Base-by-base conservation (phyloP, 30 jellyfish, hydroid and myxozoan species). In the Phacellophora camtschatica region DNA sequence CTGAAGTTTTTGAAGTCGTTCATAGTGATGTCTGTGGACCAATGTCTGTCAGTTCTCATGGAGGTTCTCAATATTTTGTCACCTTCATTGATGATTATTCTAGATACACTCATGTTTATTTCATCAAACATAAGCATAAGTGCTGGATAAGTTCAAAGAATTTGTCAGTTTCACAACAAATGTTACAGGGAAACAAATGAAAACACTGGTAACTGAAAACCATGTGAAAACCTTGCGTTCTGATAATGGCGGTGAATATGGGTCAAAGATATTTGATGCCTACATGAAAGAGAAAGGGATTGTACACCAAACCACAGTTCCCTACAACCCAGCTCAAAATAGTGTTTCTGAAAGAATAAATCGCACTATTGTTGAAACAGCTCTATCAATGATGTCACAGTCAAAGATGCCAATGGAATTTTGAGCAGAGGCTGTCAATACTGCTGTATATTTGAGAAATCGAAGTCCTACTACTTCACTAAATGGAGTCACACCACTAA, bases 1-100 rank as follows among this genome's bases (percentile, higher is more conserved):
- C 43, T 42, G 56, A 30, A 24, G 61, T 63, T 9, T 42, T 42
- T 66, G 43, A 46, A 24, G 43, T 74, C 37, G 49, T 75, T 22
- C 88, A 75, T 53, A 75, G 51, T 75, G 88, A 57, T 56, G 88
- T 75, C 5, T 75, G 88, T 41, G 88, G 88, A 5, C 88, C 88
- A 16, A 75, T 75, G 88, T 41, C 55, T 37, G 53, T 34, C 56
- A 35, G 25, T 58, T 75, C 88, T 5, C 7, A 19, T 56, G 80
- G 82, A 30, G 90, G 82, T 58, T 61, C 90, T 7, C 65, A 41
- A 29, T 76, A 76, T 57, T 76, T 76, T 59, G 79, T 76, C 48
- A 76, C 88, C 31, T 62, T 77, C 49, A 77, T 59, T 20, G 90
- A 77, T 57, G 66, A 77, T 64, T 77, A 34, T 31, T 53, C 87